phyloP scores from a whole-genome alignment of 2,888 invertebrate genomes.

The Ethmia dodecea region DNA sequence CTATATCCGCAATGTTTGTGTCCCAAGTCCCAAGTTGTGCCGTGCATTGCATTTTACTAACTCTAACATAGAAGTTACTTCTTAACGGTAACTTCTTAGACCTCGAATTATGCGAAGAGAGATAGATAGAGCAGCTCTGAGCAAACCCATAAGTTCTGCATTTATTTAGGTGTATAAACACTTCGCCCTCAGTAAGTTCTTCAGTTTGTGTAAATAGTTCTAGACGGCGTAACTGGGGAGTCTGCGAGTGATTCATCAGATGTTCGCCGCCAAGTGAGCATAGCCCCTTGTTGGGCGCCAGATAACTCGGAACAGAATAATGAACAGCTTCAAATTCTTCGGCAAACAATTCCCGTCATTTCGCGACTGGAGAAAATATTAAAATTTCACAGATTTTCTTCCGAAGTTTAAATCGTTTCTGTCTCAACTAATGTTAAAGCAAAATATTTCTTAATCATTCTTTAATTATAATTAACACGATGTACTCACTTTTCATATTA shows the following conservation, averaged over 20 bases:
- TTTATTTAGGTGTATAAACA: slow-evolving; percentile 41
- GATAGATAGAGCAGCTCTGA: slow-evolving; percentile 2
- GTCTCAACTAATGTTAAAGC: too few relatives aligned
- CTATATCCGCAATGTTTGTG: slow-evolving; percentile 28
- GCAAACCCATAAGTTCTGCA: slow-evolving; percentile 24
- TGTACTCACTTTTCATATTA: too few relatives aligned
- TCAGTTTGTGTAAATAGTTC: slow-evolving; percentile 66
- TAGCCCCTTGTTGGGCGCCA: too few relatives aligned
- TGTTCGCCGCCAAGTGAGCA: slow-evolving; percentile 37
- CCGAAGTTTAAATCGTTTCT: background rate
- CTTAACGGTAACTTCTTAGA: slow-evolving; percentile 4
- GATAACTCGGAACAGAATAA: slow-evolving; percentile 61
- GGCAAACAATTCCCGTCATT: slow-evolving; percentile 52
- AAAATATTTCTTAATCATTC: too few relatives aligned
- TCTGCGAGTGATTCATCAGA: slow-evolving; percentile 47
- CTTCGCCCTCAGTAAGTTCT: slow-evolving; percentile 41
- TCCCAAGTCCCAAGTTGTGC: too few relatives aligned
- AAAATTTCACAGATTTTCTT: slow-evolving; percentile 38
- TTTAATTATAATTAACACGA: too few relatives aligned
- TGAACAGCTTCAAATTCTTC: slow-evolving; percentile 56
- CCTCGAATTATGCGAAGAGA: slow-evolving; percentile 4
- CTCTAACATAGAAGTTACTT: slow-evolving; percentile 4
- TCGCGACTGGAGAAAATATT: slow-evolving; percentile 41
- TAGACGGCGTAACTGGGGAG: slow-evolving; percentile 30
- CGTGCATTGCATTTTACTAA: slow-evolving; percentile 16